Evolutionary conservation across 2,113 vertebrate species (phyloP).

Genomic region (Marmota flaviventris): DNA sequence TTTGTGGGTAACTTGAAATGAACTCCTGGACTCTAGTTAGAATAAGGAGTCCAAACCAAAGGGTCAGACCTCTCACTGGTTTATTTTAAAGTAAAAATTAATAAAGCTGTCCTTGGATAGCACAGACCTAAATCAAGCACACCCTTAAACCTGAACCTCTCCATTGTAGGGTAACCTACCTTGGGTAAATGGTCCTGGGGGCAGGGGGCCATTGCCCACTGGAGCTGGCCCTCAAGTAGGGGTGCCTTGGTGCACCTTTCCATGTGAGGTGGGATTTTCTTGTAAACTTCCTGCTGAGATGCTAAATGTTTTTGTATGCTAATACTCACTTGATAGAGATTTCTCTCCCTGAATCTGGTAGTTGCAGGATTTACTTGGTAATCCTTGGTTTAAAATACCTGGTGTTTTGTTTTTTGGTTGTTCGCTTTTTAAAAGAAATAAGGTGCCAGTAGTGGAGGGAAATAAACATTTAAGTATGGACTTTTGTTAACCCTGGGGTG

Average conservation of each 20-base stretch:
- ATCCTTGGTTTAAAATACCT: constrained; percentile 55
- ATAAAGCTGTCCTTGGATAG: background rate
- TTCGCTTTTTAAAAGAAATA: background rate
- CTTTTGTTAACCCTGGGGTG: constrained; percentile 31
- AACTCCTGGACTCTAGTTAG: background rate
- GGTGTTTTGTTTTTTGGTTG: background rate
- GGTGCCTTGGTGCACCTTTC: background rate
- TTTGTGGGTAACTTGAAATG: background rate
- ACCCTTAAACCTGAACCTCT: background rate
- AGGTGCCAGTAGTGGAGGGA: background rate
- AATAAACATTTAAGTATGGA: constrained; percentile 42
- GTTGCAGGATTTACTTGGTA: background rate
- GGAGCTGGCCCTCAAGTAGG: background rate
- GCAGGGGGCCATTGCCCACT: background rate
- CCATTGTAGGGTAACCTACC: background rate
- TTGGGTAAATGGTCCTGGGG: background rate
- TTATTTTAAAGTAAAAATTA: background rate
- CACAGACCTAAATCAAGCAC: background rate
- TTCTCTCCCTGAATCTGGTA: background rate
- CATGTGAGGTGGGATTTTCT: background rate
- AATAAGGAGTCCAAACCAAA: background rate
- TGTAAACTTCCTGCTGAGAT: background rate
- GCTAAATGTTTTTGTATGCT: background rate
- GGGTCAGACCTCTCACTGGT: background rate
- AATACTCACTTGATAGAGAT: background rate